Base-by-base conservation (phyloP, 2,113 vertebrate genomes). In the Stegostoma tigrinum region DNA sequence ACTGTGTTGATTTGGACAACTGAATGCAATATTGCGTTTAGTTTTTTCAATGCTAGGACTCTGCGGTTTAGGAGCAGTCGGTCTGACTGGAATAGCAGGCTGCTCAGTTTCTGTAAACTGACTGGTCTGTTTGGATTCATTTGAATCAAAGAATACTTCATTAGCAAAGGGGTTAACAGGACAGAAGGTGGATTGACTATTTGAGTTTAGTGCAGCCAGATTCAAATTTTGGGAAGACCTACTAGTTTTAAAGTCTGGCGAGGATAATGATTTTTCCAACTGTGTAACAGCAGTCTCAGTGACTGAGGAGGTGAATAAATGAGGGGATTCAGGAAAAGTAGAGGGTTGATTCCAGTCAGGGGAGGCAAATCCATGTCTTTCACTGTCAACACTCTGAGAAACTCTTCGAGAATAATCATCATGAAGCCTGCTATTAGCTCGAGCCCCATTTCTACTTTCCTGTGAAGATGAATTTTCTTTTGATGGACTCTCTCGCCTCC, bases 381-480 rank as follows among this genome's bases (percentile, higher is more conserved):
- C 98, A 0, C 72, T 96, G 96, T 97, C 97, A 0, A 97, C 96
- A 55, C 97, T 96, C 90, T 97, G 98, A 96, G 98, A 98, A 96
- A 97, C 97, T 0, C 99, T 98, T 95, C 98, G 98, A 4, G 99
- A 99, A 90, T 99, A 99, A 97, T 99, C 98, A 1, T 99, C 99
- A 0, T 99, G 99, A 91, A 99, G 97, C 85, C 97, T 97, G 97
- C 98, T 98, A 96, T 98, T 97, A 87, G 96, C 96, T 96, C 96
- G 78, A 96, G 97, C 97, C 96, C 96, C 38, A 95, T 67, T 97
- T 66, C 90, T 66, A 17, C 96, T 95, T 68, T 97, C 96, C 45
- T 96, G 64, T 95, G 96, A 68, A 38, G 95, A 96, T 95, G 95
- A 86, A 0, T 0, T 0, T 38, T 87, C 96, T 38, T 97, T 97